Base-by-base conservation (phyloP, 2,113 vertebrate genomes). In the Sebastes fasciatus region DNA sequence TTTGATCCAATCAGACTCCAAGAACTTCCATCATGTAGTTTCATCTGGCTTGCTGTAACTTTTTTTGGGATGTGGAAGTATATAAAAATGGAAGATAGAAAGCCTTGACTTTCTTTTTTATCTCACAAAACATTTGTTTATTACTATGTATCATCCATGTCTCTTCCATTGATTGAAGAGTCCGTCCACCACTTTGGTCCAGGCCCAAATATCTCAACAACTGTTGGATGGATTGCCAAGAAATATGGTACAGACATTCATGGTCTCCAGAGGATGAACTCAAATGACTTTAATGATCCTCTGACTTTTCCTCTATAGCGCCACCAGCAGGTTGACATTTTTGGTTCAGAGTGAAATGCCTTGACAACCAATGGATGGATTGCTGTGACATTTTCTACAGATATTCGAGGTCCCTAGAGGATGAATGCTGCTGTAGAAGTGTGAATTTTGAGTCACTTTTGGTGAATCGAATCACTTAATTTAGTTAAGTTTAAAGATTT, bases 1-100 rank as follows among this genome's bases (percentile, higher is more conserved):
- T 69, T 40, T 68, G 49, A 79, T 60, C 52, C 23, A 71, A 40
- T 71, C 45, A 14, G 17, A 54, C 49, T 74, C 43, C 1, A 60
- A 21, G 16, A 9, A 6, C 46, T 40, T 71, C 46, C n/a, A 45
- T 46, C 8, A 17, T 71, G 10, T 66, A 19, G 23, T 65, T 43
- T 63, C 34, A 57, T 70, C 13, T 64, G 19, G 70, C 10, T 45
- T 21, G 4, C 17, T 74, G 12, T 67, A 57, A 65, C 19, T 64
- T 63, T 21, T 76, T 46, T 42, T 26, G 26, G 74, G 5, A 62
- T 4, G 2, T 58, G 4, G 14, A 77, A 8, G 12, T 16, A 10
- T 6, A 46, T 57, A 14, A 69, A 58, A 54, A 64, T 63, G 11
- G 66, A 61, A 51, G 46, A 55, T 8, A 16, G 42, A 52, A 70